Base-by-base conservation (phyloP, 2,113 vertebrate genomes). In the Serinus canaria region DNA sequence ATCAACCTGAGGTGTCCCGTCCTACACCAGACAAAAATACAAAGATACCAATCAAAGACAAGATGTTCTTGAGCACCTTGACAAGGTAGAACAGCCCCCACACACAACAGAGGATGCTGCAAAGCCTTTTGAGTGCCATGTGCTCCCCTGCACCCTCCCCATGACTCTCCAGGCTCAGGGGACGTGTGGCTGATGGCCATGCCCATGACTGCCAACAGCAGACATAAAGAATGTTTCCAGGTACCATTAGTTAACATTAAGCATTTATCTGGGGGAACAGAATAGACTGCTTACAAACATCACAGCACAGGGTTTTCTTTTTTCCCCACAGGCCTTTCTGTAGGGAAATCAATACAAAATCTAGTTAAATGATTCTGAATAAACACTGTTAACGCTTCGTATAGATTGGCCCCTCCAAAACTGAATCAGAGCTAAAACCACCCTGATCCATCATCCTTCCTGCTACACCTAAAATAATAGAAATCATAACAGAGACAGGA, bases 71-170 rank as follows among this genome's bases (percentile, higher is more conserved):
- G 16, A 63, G 43, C 62, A 69, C 13, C 53, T 12, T 63, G 55
- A 43, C 28, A 35, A 77, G 1, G 1, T 1, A 52, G 41, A 85
- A 37, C 44, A 15, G 2, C 8, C 8, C 4, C 1, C 16, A 2
- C 6, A 37, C 17, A 47, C 17, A n/a, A 2, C 31, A n/a, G 73
- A 74, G 66, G 53, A 22, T 50, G 62, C 63, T 73, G 30, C 43
- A 58, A 50, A 25, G 41, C 15, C 18, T 30, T 47, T 7, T 7
- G 49, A 63, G 56, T 0, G 21, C 83, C 44, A 8, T 3, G 0
- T 14, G 50, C 63, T 56, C 31, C 35, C 6, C 2, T 21, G 55
- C 56, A 63, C 11, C 56, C 55, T 24, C 4, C 0, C 24, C 24
- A 2, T 0, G 31, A 6, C 67, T 28, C 10, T 6, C 30, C 55